Evolutionary conservation across 2,797 vertebrate genomes (phyloP).

Genomic region (Sardinella longiceps): DNA sequence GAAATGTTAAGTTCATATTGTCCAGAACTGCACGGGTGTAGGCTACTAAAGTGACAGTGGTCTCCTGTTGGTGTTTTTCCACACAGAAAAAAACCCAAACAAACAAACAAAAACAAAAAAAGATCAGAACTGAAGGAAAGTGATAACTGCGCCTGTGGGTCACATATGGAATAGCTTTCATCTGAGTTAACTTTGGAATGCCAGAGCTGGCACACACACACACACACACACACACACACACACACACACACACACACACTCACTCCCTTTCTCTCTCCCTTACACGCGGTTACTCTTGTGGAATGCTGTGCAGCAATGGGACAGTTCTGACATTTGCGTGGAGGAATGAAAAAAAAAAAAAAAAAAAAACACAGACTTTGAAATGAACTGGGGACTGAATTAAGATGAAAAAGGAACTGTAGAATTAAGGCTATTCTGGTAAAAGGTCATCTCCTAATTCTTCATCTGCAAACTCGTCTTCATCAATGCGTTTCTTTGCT

Average conservation of each 20-base stretch:
- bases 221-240: no score
- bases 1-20: background rate
- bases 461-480: constrained; percentile 94
- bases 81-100: no score
- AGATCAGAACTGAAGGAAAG: background rate
- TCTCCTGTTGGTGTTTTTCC: background rate
- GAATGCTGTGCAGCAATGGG: background rate
- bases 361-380: background rate
- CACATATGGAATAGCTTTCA: constrained; percentile 23
- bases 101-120: background rate
- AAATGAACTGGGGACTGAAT: background rate
- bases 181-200: background rate
- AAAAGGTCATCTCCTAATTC: constrained; percentile 94
- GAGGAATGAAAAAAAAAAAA: background rate
- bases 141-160: background rate
- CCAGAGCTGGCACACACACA: background rate
- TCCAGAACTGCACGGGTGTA: background rate
- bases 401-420: background rate
- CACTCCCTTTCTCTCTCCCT: background rate
- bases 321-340: background rate
- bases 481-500: constrained; percentile 82
- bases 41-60: background rate
- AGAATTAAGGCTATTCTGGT: constrained; percentile 76
- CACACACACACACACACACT: background rate
- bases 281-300: background rate